A percentile compares a stretch with the other conserved stretches of the same genome.
phyloP scores from a whole-genome alignment of 2,888 invertebrate species.

The Leptinotarsa rubiginosa region DNA sequence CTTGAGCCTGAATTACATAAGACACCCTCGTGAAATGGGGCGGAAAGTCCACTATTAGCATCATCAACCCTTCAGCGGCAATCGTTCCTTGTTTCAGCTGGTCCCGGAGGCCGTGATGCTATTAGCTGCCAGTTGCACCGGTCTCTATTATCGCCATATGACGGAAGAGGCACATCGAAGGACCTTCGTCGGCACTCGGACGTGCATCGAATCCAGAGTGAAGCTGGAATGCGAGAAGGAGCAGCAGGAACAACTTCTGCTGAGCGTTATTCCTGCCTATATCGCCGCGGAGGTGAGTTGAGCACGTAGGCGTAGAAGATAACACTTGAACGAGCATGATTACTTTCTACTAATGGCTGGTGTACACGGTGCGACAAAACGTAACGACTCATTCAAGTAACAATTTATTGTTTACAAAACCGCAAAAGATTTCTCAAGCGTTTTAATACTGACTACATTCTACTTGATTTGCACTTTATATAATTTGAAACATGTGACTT shows the following conservation, averaged over 20 bases:
- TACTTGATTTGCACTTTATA: no score
- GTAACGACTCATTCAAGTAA: no score
- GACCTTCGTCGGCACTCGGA: conserved; percentile 90
- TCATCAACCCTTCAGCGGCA: background rate
- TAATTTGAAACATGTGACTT: no score
- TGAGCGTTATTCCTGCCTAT: conserved; percentile 95
- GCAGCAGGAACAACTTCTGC: conserved; percentile 90
- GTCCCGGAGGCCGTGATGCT: conserved; percentile 82
- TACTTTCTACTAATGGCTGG: no score
- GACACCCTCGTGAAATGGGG: no score
- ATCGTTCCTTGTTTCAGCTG: conserved; percentile 71
- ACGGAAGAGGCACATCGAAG: conserved; percentile 88
- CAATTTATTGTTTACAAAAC: no score
- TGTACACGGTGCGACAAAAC: no score
- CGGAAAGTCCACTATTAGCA: no score
- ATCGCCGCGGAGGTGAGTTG: conserved; percentile 89
- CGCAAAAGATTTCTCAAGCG: no score
- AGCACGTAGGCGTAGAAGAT: background rate
- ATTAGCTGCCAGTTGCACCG: conserved; percentile 82
- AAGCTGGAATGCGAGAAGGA: conserved; percentile 93
- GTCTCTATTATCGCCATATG: conserved; percentile 89
- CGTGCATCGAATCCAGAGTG: conserved; percentile 91
- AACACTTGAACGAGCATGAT: no score
- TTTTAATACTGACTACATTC: no score
- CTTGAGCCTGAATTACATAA: no score